Evolutionary conservation across 1,140 invertebrate species (phyloP), one percentile per base, ranked within the genome.

Genomic region (Scaptomyza graminum): DNA sequence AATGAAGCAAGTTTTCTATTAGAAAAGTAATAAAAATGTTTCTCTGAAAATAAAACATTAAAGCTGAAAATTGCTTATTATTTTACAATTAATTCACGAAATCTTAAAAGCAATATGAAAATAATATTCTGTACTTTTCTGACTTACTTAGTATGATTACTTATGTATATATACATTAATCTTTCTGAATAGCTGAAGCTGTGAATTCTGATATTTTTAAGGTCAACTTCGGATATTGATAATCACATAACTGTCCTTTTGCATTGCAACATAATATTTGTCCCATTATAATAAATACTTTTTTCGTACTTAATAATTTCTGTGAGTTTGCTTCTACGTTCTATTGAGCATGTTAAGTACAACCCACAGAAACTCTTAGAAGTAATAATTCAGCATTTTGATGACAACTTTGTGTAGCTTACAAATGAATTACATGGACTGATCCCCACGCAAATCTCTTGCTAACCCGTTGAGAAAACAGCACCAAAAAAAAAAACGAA

Each of bases 371-470:
- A 34, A 57, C 41, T 22, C 18, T 22, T 2, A 22, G 18, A 22
- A 22, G 18, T 22, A 22, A 56, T 7, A 12, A 12, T 13, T 7
- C 43, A 49, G 39, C 41, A 41, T 55, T 55, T 34, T 63, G 66
- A 46, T 69, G 60, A 69, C 60, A 69, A 62, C 41, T 12, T 15
- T 13, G 44, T 41, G 34, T 55, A 9, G 43, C 56, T 60, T 41
- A 41, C 37, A 43, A 41, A 67, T 69, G 60, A 49, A 64, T 69
- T 63, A 55, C 60, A 57, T 13, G 13, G 28, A n/a, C 18, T 56
- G 63, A 59, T 66, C 54, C 69, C 69, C 69, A 72, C 69, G 49
- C 63, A 67, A 72, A 72, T 67, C 41, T 39, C 28, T 59, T 43
- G 54, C 39, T 59, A 72, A 66, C 69, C 60, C 49, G 69, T 60